These are phyloP conservation scores for Pocota personata DNA, from an alignment of 2,888 invertebrate species.

Conservation along the genomic window DNA sequence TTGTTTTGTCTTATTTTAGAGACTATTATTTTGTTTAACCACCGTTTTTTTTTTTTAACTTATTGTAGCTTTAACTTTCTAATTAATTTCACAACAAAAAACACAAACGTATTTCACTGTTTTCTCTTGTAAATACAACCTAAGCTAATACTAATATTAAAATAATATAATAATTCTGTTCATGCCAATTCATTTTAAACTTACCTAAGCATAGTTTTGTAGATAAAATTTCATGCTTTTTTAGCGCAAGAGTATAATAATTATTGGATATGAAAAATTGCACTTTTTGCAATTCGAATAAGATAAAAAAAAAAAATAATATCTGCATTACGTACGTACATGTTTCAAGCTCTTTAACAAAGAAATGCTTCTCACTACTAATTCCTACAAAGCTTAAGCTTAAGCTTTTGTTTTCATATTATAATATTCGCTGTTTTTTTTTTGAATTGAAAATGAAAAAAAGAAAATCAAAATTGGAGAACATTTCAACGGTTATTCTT, in stretches of 20 bases:
- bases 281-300: constrained; percentile 28
- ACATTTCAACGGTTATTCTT: constrained; percentile 60
- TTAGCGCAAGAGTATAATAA: constrained; percentile 40
- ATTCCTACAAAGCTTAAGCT: constrained; percentile 45
- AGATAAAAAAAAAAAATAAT: background rate
- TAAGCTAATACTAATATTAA: constrained; percentile 23
- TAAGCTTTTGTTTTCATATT: constrained; percentile 33
- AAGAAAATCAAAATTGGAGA: constrained; percentile 45
- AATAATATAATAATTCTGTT: constrained; percentile 1
- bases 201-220: constrained; percentile 17
- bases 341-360: constrained; percentile 36
- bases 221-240: constrained; percentile 48
- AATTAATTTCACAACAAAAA: constrained; percentile 25
- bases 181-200: constrained; percentile 20
- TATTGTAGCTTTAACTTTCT: constrained; percentile 10
- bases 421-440: background rate
- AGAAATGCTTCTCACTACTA: constrained; percentile 56
- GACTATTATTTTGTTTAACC: background rate
- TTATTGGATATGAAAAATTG: background rate
- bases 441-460: background rate
- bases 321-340: constrained; percentile 40
- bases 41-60: background rate
- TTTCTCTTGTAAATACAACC: constrained; percentile 49
- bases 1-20: background rate
- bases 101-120: constrained; percentile 28